Evolutionary conservation across 1,140 invertebrate species (phyloP).

Genomic region (Orussus abietinus): DNA sequence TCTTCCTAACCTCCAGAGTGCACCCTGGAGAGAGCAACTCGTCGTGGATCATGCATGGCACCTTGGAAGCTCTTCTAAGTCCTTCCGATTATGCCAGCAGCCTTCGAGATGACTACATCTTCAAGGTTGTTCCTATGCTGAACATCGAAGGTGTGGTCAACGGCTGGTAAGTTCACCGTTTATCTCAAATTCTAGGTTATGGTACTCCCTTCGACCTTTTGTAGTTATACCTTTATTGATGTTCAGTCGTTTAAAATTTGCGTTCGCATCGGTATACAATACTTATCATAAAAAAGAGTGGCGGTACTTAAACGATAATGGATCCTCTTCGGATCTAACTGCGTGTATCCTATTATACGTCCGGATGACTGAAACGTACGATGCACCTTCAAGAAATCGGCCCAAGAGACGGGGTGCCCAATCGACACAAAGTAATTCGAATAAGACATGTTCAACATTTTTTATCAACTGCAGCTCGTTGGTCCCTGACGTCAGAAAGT

Average conservation of each 20-base stretch:
- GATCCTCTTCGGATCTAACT: conserved; percentile 12
- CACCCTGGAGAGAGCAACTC: conserved; percentile 88
- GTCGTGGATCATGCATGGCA: conserved; percentile 86
- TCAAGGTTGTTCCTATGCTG: conserved; percentile 85
- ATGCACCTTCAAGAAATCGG: not conserved
- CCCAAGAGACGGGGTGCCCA: no score
- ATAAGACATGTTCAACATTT: no score
- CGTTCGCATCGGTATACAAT: conserved; percentile 33
- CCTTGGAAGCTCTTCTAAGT: conserved; percentile 66
- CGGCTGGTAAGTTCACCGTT: conserved; percentile 82
- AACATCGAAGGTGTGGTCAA: conserved; percentile 86
- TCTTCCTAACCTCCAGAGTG: conserved; percentile 77
- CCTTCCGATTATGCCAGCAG: conserved; percentile 56
- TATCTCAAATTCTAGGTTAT: no score
- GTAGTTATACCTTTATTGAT: conserved; percentile 42
- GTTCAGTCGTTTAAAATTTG: conserved; percentile 37
- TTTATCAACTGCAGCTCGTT: no score
- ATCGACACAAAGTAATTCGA: no score
- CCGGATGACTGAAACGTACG: conserved; percentile 45
- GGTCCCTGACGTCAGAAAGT: no score
- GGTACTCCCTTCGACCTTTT: no score
- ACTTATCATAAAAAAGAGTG: conserved; percentile 30
- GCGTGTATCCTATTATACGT: conserved; percentile 29
- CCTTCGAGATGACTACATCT: conserved; percentile 71
- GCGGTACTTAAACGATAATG: conserved; percentile 23